Percentiles rank a stretch among this genome's conserved stretches.
Conservation (phyloP, 2,888 invertebrate species). For the Mactromeris polynyma region DNA sequence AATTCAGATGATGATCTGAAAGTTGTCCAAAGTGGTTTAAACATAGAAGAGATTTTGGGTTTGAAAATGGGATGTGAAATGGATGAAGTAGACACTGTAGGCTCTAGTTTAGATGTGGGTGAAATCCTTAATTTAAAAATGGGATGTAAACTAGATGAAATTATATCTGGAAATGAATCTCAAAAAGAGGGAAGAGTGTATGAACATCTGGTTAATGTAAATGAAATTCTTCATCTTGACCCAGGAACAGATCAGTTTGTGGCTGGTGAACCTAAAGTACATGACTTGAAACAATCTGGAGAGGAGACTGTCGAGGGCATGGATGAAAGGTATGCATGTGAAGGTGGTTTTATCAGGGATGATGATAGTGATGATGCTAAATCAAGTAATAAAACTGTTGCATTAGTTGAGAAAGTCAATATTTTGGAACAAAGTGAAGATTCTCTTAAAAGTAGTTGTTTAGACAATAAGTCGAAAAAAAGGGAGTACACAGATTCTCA, state of each 20-base stretch:
- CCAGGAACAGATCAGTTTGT: background rate
- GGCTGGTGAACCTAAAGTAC: background rate
- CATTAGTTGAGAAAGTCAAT: background rate
- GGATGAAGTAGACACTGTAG: constrained; percentile 35
- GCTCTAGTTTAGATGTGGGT: constrained; percentile 5
- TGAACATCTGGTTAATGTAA: constrained; percentile 56
- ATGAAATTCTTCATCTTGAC: constrained; percentile 58
- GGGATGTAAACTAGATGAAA: constrained; percentile 25
- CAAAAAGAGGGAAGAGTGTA: constrained; percentile 36
- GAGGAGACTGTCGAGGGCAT: constrained; percentile 4
- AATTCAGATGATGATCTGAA: constrained; percentile 38
- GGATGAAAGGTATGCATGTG: constrained; percentile 30
- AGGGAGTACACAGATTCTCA: background rate
- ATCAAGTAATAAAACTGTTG: background rate
- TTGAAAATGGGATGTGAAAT: constrained; percentile 52
- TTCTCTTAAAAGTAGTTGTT: background rate
- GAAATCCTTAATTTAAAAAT: constrained; percentile 45
- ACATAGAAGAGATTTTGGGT: constrained; percentile 42
- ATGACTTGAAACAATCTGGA: background rate
- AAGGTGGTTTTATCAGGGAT: constrained; percentile 65
- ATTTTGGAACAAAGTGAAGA: background rate
- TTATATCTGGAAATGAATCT: background rate
- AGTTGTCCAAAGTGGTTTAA: background rate
- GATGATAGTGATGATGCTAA: constrained; percentile 25
- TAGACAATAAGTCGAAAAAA: background rate